A percentile compares a stretch with the other conserved stretches of the same genome.
Evolutionary conservation across 2,888 invertebrate genomes (phyloP).

Genomic region (Eurytoma californica): DNA sequence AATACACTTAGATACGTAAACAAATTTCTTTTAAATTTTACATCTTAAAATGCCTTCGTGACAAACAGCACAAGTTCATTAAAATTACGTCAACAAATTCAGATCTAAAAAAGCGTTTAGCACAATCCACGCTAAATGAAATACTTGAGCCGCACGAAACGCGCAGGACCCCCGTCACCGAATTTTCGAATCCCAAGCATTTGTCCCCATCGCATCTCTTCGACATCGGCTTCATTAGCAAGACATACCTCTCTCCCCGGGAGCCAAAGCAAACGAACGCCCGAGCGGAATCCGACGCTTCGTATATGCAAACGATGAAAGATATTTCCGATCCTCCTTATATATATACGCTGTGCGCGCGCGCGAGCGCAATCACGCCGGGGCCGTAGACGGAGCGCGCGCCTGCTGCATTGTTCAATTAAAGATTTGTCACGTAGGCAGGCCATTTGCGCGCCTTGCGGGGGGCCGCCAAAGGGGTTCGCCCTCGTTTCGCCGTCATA

Average conservation of each 20-base stretch:
- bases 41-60: too few species aligned
- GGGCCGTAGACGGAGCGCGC: neutral
- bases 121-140: too few species aligned
- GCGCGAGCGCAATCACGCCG: neutral
- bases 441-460: constrained; percentile 54
- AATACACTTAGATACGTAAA: too few species aligned
- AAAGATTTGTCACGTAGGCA: constrained; percentile 72
- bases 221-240: too few species aligned
- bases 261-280: constrained; percentile 23
- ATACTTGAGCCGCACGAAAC: too few species aligned
- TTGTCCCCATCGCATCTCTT: too few species aligned
- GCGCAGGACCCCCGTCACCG: too few species aligned
- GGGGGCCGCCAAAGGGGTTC: constrained; percentile 15
- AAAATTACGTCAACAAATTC: too few species aligned
- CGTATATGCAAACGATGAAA: constrained; percentile 37
- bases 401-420: constrained; percentile 67
- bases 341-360: neutral
- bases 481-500: neutral
- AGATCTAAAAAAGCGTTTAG: too few species aligned
- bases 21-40: too few species aligned
- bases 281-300: constrained; percentile 5
- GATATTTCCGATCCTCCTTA: constrained; percentile 1
- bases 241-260: neutral
- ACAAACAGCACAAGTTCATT: too few species aligned
- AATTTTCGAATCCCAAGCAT: too few species aligned